Conservation (phyloP, 2,797 vertebrate species). For the Erethizon dorsatum region DNA sequence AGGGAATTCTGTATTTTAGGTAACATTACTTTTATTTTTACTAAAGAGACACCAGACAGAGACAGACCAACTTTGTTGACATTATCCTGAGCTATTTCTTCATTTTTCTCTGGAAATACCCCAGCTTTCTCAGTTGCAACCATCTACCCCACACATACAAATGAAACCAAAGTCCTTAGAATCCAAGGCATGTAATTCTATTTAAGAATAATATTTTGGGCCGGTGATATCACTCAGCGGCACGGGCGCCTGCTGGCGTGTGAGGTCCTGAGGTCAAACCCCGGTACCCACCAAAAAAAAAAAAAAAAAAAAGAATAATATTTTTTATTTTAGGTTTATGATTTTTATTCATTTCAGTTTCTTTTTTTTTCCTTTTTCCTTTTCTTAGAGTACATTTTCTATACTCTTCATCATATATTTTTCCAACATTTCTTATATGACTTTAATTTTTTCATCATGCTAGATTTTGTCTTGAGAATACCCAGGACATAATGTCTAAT, state of each 20-base stretch:
- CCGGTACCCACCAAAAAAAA: no score
- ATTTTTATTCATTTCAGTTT: neutral
- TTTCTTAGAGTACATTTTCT: neutral
- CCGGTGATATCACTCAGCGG: no score
- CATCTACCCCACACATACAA: neutral
- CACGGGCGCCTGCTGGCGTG: no score
- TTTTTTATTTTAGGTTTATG: neutral
- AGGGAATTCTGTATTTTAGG: neutral
- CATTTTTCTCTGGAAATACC: neutral
- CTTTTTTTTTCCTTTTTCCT: neutral
- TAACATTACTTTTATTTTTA: neutral
- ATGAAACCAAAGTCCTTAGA: neutral
- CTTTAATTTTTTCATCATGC: neutral
- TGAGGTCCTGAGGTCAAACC: no score
- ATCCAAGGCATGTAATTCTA: neutral
- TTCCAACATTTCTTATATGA: neutral
- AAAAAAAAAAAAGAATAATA: neutral
- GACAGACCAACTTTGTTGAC: neutral
- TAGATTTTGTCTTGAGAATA: neutral
- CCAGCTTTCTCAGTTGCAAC: neutral
- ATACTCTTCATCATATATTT: neutral
- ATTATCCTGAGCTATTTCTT: neutral
- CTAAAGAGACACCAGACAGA: neutral
- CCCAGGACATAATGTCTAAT: neutral
- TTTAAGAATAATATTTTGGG: neutral